Evolutionary conservation across 2,888 invertebrate species (phyloP).

Genomic region (Scaptomyza parva): DNA sequence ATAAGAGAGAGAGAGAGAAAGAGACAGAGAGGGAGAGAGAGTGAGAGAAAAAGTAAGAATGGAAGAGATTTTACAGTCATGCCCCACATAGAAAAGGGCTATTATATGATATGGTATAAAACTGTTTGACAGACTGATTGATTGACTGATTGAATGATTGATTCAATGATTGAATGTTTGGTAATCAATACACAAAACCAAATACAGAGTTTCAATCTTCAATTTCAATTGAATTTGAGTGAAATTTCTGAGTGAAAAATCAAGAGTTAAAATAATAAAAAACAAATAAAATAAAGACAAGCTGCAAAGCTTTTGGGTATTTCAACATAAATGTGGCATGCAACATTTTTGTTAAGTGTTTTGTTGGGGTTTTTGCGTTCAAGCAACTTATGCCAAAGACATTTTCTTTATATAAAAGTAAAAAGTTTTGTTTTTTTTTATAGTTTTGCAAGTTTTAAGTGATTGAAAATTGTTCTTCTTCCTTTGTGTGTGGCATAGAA

Average conservation of each 20-base stretch:
- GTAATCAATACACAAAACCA: background rate
- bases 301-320: background rate
- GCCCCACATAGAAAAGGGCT: conserved; percentile 27
- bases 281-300: too few relatives aligned
- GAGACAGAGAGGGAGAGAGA: too few relatives aligned
- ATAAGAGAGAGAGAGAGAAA: background rate
- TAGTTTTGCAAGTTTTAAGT: background rate
- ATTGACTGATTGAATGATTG: too few relatives aligned
- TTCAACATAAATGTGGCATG: background rate
- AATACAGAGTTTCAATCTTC: background rate
- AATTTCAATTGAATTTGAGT: too few relatives aligned
- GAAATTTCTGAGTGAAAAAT: too few relatives aligned
- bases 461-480: conserved; percentile 14
- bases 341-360: too few relatives aligned
- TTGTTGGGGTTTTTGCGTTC: too few relatives aligned
- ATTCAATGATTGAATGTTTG: background rate
- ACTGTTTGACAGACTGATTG: background rate
- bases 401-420: too few relatives aligned
- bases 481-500: conserved; percentile 24
- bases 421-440: background rate
- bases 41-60: too few relatives aligned
- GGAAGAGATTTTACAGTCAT: conserved; percentile 21
- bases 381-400: too few relatives aligned
- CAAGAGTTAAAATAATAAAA: too few relatives aligned
- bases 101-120: conserved; percentile 17